These are phyloP conservation scores for Percopsis transmontana DNA, from an alignment of 2,113 vertebrate species.

Conservation along the genomic window DNA sequence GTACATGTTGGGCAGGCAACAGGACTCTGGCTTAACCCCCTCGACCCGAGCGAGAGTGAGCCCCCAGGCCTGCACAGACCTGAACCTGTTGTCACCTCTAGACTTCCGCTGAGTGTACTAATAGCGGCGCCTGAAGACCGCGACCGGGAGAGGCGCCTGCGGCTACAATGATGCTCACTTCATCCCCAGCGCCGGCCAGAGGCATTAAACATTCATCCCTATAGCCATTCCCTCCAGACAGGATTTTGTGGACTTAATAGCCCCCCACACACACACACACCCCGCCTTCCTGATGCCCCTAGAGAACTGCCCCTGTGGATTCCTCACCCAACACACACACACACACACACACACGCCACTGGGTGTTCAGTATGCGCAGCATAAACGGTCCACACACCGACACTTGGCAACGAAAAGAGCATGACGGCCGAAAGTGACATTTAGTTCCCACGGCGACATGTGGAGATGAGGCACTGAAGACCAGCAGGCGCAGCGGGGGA, in stretches of 20 bases:
- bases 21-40: background rate
- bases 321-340: background rate
- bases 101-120: slow-evolving; percentile 17
- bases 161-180: slow-evolving; percentile 43
- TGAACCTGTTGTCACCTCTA: slow-evolving; percentile 41
- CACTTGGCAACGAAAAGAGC: background rate
- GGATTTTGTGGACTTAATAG: slow-evolving; percentile 44
- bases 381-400: background rate
- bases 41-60: background rate
- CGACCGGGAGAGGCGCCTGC: slow-evolving; percentile 59
- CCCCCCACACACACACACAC: slow-evolving; percentile 14
- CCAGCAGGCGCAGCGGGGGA: background rate
- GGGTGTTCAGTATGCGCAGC: background rate
- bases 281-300: background rate
- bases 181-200: slow-evolving; percentile 42
- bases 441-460: slow-evolving; percentile 7
- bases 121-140: slow-evolving; percentile 24
- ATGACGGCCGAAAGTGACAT: background rate
- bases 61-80: background rate
- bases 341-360: background rate
- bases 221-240: slow-evolving; percentile 40
- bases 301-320: background rate
- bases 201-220: slow-evolving; percentile 60
- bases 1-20: background rate
- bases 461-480: background rate